Conservation (phyloP, 2,888 invertebrate genomes). For the Pediacus dermestoides region DNA sequence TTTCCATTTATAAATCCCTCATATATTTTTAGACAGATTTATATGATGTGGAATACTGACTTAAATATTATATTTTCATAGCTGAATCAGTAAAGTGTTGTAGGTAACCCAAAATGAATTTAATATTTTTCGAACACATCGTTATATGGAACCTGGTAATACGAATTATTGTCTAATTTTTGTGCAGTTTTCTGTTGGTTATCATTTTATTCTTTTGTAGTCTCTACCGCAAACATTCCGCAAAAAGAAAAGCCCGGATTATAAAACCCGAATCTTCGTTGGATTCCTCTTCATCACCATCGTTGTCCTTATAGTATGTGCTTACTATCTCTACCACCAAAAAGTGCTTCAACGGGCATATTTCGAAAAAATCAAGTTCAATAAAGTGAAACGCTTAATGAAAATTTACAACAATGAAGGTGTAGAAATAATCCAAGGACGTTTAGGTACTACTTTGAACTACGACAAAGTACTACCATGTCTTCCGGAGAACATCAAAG, state of each 20-base stretch:
- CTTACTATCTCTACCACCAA: constrained; percentile 79
- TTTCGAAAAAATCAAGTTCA: constrained; percentile 80
- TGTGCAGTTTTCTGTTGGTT: background rate
- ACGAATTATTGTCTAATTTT: too few relatives aligned
- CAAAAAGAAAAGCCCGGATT: constrained; percentile 66
- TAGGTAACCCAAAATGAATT: too few relatives aligned
- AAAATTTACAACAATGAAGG: constrained; percentile 71
- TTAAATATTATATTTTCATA: too few relatives aligned
- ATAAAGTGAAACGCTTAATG: constrained; percentile 70
- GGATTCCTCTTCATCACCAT: constrained; percentile 76
- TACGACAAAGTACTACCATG: constrained; percentile 72
- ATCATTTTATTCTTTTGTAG: constrained; percentile 52
- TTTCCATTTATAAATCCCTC: too few relatives aligned
- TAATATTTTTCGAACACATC: too few relatives aligned
- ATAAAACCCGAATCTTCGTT: constrained; percentile 78
- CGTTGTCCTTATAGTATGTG: constrained; percentile 77
- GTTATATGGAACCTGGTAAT: too few relatives aligned
- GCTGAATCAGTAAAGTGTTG: too few relatives aligned
- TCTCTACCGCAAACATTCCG: constrained; percentile 71
- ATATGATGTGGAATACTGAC: too few relatives aligned
- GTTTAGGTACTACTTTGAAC: constrained; percentile 60
- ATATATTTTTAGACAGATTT: too few relatives aligned
- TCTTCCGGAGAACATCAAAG: constrained; percentile 57
- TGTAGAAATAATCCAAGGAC: constrained; percentile 65
- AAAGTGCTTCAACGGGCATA: constrained; percentile 78